Conservation (phyloP, 2,888 invertebrate genomes). For the Drosophila melanocephala region DNA sequence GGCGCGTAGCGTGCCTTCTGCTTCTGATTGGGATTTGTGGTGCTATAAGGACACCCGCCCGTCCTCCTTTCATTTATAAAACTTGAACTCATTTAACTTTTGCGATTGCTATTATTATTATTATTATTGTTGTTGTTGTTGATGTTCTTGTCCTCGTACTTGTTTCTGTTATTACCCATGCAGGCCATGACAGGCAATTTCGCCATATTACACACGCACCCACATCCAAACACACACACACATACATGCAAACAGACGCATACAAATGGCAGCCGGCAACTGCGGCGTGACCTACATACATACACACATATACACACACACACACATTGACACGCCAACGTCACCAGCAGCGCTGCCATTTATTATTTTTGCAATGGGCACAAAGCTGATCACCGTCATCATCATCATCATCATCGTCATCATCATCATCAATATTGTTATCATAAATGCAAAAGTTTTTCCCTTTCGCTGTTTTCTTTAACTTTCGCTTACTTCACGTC, state of each 20-base stretch:
- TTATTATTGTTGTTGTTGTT: conserved; percentile 23
- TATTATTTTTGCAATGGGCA: conserved; percentile 60
- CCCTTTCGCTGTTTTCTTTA: conserved; percentile 10
- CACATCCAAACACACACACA: conserved; percentile 13
- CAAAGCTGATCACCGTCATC: conserved; percentile 53
- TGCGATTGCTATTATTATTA: conserved; percentile 62
- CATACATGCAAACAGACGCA: conserved; percentile 39
- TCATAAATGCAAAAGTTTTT: conserved; percentile 46
- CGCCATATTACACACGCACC: conserved; percentile 48
- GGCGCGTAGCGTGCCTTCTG: conserved; percentile 58
- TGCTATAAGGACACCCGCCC: conserved; percentile 69
- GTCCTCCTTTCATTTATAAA: conserved; percentile 76
- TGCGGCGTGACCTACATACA: conserved; percentile 52
- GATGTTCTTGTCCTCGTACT: conserved; percentile 40
- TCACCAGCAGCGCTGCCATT: conserved; percentile 49
- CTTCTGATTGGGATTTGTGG: conserved; percentile 59
- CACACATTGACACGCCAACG: conserved; percentile 30
- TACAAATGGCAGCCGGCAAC: conserved; percentile 51
- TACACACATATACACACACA: conserved; percentile 19
- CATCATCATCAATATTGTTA: not conserved
- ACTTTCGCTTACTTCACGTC: conserved; percentile 27
- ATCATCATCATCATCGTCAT: conserved; percentile 22
- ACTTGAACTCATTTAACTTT: conserved; percentile 82
- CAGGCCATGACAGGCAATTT: conserved; percentile 65
- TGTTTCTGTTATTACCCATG: conserved; percentile 53